A percentile compares a stretch with the other conserved stretches of the same genome.
These are phyloP conservation scores for Brachionus rotundiformis DNA, from an alignment of 1,140 invertebrate species.

Conservation along the genomic window DNA sequence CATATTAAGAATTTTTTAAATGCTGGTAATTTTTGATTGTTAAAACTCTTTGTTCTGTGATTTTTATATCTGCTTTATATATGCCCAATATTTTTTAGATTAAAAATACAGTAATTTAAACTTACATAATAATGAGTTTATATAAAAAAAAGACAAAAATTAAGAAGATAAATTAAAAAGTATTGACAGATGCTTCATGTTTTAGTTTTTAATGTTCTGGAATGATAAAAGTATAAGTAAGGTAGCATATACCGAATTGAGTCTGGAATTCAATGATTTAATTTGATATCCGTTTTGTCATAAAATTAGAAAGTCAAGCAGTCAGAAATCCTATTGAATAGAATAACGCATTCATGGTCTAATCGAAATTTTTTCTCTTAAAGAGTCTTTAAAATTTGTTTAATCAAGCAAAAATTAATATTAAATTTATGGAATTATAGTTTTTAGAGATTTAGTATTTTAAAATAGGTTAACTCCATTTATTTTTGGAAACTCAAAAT, in stretches of 20 bases:
- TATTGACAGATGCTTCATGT: neutral
- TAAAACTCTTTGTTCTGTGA: neutral
- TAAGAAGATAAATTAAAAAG: constrained; percentile 1
- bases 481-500: neutral
- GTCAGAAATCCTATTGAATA: neutral
- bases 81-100: neutral
- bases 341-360: neutral
- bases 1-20: neutral
- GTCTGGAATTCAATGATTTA: neutral
- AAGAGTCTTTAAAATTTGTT: neutral
- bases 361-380: neutral
- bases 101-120: neutral
- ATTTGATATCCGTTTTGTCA: neutral
- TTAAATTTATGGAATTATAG: neutral
- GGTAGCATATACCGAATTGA: neutral
- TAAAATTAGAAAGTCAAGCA: neutral
- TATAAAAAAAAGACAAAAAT: neutral
- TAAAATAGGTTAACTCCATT: neutral
- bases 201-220: too few relatives aligned
- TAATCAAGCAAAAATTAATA: constrained; percentile 5
- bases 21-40: neutral
- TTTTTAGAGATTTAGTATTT: neutral
- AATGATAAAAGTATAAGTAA: constrained; percentile 5
- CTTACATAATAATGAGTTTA: neutral
- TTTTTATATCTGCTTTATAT: neutral